Evolutionary conservation across 2,888 invertebrate species (phyloP).

Genomic region (Fabriciana adippe): DNA sequence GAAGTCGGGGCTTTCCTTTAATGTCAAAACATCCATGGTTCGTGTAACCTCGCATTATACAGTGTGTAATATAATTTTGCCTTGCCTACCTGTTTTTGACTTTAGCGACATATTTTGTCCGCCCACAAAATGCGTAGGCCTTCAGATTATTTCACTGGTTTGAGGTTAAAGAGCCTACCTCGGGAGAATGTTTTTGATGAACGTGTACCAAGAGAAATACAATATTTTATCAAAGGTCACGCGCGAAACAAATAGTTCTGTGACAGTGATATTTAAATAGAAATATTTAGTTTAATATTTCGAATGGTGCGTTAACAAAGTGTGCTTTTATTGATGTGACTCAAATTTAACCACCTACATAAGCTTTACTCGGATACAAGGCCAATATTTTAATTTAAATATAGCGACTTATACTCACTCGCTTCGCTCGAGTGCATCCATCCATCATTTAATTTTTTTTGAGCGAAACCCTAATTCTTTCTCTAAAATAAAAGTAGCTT

Average conservation of each 20-base stretch:
- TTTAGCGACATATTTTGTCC: slow-evolving; percentile 33
- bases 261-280: not conserved
- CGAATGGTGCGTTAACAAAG: not conserved
- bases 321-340: too few relatives aligned
- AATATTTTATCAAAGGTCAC: slow-evolving; percentile 27
- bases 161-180: slow-evolving; percentile 43
- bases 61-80: slow-evolving; percentile 28
- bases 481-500: too few relatives aligned
- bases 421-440: too few relatives aligned
- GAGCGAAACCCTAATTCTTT: too few relatives aligned
- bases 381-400: too few relatives aligned
- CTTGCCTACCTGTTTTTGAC: slow-evolving; percentile 28
- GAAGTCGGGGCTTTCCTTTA: slow-evolving; percentile 9
- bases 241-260: not conserved
- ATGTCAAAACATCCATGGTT: slow-evolving; percentile 13
- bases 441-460: too few relatives aligned
- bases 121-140: slow-evolving; percentile 33
- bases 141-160: slow-evolving; percentile 34
- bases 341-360: too few relatives aligned
- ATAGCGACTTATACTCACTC: too few relatives aligned
- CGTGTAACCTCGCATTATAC: slow-evolving; percentile 13
- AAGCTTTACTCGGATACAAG: too few relatives aligned
- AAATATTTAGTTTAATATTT: not conserved
- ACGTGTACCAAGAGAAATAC: slow-evolving; percentile 11
- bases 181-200: slow-evolving; percentile 44